Base-by-base conservation (phyloP, 2,888 invertebrate genomes). In the Epinotia ramella region DNA sequence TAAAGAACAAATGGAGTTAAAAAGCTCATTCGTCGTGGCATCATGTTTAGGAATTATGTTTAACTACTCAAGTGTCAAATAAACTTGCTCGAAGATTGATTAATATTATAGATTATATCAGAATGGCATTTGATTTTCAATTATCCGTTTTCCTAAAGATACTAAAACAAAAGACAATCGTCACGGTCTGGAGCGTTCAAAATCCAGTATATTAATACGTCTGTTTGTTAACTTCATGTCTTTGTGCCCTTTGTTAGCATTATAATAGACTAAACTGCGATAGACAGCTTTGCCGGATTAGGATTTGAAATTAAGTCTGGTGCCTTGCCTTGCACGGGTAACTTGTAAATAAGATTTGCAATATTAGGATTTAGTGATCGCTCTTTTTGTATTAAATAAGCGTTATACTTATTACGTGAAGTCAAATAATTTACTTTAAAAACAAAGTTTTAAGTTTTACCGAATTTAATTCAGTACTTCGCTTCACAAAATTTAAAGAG, bases 221-320 rank as follows among this genome's bases (percentile, higher is more conserved):
- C 40, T 57, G 40, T 40, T 57, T 20, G 56, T 28, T 67, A 57
- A 57, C 13, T 0, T 57, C 18, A 18, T 46, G 59, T 7, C 13
- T 11, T 67, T 40, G 40, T 67, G 12, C 12, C 67, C 40, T 40
- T 67, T 20, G 56, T 67, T 67, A 40, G 13, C 18, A 16, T 40
- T 65, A 44, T 67, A 67, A 56, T 67, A 67, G 67, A 67, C 57
- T 20, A 67, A 20, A 67, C 67, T 67, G 67, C 57, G 12, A 40
- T 40, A 40, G 67, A 44, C 67, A 20, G 67, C 57, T 44, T n/a
- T 18, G 67, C 2, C 2, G 68, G 44, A 57, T 68, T 68, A 57
- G 20, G 40, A 3, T 44, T 66, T 1, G 56, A 18, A 40, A 68
- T 68, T 57, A 57, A 44, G 20, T 53, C 28, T 44, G 20, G n/a